Conservation (phyloP, 1,140 invertebrate genomes). For the Plectrocnemia conspersa region DNA sequence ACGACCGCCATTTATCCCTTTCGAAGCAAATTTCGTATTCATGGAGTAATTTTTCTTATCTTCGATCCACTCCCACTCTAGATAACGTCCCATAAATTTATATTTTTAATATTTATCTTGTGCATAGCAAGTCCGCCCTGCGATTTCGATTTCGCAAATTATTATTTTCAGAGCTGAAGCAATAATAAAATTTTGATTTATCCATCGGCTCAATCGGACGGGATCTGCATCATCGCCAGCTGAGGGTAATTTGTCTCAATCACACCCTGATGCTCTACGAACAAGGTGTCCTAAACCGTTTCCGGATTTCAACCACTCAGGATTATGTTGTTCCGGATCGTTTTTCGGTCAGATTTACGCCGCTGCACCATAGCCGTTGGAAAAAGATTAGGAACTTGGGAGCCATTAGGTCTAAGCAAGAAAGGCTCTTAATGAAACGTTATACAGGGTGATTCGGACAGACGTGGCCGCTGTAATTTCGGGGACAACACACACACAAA, state of each 20-base stretch:
- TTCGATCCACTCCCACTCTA: slow-evolving; percentile 7
- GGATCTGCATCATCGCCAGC: too few relatives aligned
- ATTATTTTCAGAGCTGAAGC: too few relatives aligned
- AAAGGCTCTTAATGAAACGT: slow-evolving; percentile 18
- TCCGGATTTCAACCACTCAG: too few relatives aligned
- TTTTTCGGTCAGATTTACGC: too few relatives aligned
- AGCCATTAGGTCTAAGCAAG: slow-evolving; percentile 14
- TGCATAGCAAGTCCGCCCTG: slow-evolving; percentile 6
- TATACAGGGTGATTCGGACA: slow-evolving; percentile 9
- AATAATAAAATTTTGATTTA: too few relatives aligned
- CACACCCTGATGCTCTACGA: too few relatives aligned
- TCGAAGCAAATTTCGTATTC: slow-evolving; percentile 18
- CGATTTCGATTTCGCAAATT: too few relatives aligned
- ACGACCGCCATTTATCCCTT: slow-evolving; percentile 7
- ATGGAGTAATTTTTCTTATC: slow-evolving; percentile 20
- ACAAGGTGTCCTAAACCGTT: too few relatives aligned
- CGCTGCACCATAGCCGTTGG: too few relatives aligned
- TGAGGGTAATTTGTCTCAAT: too few relatives aligned
- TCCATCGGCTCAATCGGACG: too few relatives aligned
- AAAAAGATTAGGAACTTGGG: slow-evolving; percentile 15
- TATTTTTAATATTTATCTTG: slow-evolving; percentile 14
- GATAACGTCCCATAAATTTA: slow-evolving; percentile 3
- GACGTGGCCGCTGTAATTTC: slow-evolving; percentile 19
- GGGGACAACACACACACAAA: slow-evolving; percentile 21
- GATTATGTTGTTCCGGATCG: too few relatives aligned